Conservation (phyloP, 2,113 vertebrate genomes). For the Donacobius atricapilla region DNA sequence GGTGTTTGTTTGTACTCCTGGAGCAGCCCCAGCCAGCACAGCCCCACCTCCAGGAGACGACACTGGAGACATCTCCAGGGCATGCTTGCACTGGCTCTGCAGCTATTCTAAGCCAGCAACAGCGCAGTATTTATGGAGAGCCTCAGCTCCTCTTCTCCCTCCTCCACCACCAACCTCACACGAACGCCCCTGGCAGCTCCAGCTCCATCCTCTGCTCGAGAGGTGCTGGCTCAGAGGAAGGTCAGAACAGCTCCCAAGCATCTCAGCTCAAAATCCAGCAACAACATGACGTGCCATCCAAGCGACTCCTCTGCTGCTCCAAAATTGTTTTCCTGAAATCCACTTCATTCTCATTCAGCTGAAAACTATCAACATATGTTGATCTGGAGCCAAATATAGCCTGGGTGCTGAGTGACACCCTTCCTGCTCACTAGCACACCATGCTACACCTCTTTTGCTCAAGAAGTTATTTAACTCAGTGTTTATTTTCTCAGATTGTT, state of each 20-base stretch:
- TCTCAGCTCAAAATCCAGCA: neutral
- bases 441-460: neutral
- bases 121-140: neutral
- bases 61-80: neutral
- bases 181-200: neutral
- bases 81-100: neutral
- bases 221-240: neutral
- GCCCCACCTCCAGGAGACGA: neutral
- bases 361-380: neutral
- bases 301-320: neutral
- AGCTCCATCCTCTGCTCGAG: neutral
- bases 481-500: constrained; percentile 17
- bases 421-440: neutral
- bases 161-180: neutral
- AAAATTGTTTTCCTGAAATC: neutral
- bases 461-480: neutral
- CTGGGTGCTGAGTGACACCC: neutral
- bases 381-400: neutral
- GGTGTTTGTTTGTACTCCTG: rapidly evolving
- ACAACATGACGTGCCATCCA: rapidly evolving
- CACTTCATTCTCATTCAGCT: neutral
- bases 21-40: neutral
- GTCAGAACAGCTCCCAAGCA: neutral
- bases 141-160: neutral
- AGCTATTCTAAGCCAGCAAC: neutral